A percentile compares a stretch with the other conserved stretches of the same genome.
These are phyloP conservation scores for Catharus ustulatus DNA, from an alignment of 2,797 vertebrate genomes.

Conservation along the genomic window DNA sequence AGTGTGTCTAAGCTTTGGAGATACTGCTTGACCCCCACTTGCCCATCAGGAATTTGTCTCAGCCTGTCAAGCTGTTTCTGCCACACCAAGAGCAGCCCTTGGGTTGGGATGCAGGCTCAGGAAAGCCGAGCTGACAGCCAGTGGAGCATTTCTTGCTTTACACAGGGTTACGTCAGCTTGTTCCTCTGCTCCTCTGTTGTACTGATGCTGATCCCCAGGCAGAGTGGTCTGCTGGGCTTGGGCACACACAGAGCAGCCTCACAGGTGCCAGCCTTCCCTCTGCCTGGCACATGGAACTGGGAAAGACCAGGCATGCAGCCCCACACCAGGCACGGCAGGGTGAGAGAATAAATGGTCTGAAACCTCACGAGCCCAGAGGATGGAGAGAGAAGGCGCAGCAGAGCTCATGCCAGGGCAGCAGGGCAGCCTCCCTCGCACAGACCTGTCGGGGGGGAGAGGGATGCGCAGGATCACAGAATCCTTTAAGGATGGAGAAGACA, in stretches of 20 bases:
- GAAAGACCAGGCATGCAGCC: neutral
- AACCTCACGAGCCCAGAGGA: rapidly evolving
- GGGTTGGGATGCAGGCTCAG: neutral
- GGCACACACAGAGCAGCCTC: neutral
- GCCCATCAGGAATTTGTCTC: neutral
- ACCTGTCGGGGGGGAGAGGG: neutral
- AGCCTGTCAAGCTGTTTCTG: neutral
- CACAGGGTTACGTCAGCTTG: neutral
- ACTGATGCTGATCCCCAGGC: neutral
- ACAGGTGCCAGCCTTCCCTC: neutral
- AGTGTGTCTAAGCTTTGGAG: rapidly evolving
- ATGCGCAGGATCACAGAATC: neutral
- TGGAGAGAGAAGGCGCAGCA: neutral
- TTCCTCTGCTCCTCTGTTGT: neutral
- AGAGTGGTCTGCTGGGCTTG: neutral
- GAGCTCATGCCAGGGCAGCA: neutral
- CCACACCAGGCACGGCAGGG: neutral
- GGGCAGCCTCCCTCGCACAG: neutral
- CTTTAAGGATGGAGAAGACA: neutral
- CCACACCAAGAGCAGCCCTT: neutral
- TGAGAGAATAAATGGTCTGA: neutral
- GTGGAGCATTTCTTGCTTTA: neutral
- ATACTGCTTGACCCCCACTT: too few relatives aligned
- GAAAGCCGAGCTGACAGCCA: neutral
- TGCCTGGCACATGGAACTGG: neutral